Evolutionary conservation across 2,113 vertebrate genomes (phyloP).

Genomic region (Oncorhynchus nerka): DNA sequence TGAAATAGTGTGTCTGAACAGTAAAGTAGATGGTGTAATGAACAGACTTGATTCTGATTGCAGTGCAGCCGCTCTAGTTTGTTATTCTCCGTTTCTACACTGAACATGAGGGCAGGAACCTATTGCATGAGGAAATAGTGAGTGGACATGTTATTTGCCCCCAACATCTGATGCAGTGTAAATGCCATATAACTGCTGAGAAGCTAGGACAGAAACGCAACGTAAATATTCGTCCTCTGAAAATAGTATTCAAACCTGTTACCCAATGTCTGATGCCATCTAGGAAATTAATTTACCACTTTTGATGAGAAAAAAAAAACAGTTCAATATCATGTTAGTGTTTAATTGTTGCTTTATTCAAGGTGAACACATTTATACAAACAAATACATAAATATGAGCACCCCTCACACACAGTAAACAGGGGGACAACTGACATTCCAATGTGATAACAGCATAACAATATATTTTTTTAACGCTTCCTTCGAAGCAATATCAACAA

Average conservation of each 20-base stretch:
- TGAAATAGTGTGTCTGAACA: neutral
- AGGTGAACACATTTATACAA: constrained; percentile 50
- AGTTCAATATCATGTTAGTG: neutral
- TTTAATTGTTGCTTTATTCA: constrained; percentile 51
- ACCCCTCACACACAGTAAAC: constrained; percentile 21
- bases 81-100: neutral
- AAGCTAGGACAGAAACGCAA: no score
- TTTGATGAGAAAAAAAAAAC: neutral
- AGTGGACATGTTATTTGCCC: neutral
- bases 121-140: neutral
- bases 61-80: neutral
- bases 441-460: constrained; percentile 36
- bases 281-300: no score
- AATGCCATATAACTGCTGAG: no score
- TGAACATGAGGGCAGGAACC: neutral
- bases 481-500: constrained; percentile 44
- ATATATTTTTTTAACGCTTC: constrained; percentile 37
- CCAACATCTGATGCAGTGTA: neutral
- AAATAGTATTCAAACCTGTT: no score
- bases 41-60: neutral
- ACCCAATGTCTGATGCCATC: no score
- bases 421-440: constrained; percentile 12
- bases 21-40: neutral
- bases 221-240: no score
- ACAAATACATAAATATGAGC: constrained; percentile 48